Percentiles rank a stretch among this genome's conserved stretches.
phyloP scores from a whole-genome alignment of 2,888 invertebrate genomes.

The Carpatolechia fugitivella region DNA sequence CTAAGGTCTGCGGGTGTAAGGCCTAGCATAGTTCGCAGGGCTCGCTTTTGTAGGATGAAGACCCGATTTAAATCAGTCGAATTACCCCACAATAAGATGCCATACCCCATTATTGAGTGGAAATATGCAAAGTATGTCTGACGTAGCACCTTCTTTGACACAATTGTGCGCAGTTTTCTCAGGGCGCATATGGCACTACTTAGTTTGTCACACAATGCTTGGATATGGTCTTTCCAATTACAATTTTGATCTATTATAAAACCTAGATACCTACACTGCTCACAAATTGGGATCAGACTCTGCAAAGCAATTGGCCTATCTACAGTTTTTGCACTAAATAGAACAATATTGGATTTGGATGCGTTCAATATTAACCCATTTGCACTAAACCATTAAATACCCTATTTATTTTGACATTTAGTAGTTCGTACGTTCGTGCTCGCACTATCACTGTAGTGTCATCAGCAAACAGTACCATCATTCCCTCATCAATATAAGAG shows the following conservation, averaged over 20 bases:
- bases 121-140: background rate
- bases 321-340: background rate
- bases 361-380: background rate
- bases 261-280: background rate
- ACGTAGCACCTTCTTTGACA: background rate
- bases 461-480: background rate
- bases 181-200: background rate
- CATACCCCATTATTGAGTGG: background rate
- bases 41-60: background rate
- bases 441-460: background rate
- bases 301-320: background rate
- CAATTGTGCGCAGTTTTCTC: background rate
- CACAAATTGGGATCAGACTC: background rate
- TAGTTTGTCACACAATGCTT: background rate
- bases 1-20: too few relatives aligned
- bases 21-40: background rate
- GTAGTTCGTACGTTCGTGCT: background rate
- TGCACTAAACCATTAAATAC: background rate
- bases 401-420: background rate
- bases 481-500: background rate
- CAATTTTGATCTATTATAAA: background rate
- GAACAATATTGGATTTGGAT: background rate
- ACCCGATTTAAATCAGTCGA: background rate
- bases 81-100: background rate
- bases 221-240: background rate